Percentiles rank a stretch among this genome's conserved stretches.
These are phyloP conservation scores for Hirudinaria manillensis DNA, from an alignment of 2,888 invertebrate genomes.

Conservation along the genomic window DNA sequence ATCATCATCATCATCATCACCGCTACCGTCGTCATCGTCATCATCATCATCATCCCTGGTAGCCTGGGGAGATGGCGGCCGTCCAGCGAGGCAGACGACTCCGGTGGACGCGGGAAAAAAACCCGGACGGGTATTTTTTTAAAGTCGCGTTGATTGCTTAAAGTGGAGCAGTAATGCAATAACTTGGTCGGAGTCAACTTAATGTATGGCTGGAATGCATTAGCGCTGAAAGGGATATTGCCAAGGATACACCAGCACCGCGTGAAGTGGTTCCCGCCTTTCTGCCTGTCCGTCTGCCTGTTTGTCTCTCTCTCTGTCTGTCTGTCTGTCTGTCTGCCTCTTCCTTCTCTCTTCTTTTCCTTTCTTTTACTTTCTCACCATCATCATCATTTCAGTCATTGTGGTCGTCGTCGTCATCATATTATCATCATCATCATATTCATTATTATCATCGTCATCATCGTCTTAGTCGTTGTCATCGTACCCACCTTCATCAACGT, in stretches of 20 bases:
- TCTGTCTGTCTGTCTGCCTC: neutral
- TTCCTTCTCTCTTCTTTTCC: neutral
- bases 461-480: neutral
- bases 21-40: too few species aligned
- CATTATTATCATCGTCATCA: too few species aligned
- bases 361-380: neutral
- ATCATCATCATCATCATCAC: too few species aligned
- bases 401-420: neutral
- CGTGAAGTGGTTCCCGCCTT: neutral
- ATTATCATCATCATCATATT: neutral
- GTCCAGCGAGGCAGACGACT: too few species aligned
- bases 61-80: too few species aligned
- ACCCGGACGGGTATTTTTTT: neutral
- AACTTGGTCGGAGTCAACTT: constrained; percentile 16
- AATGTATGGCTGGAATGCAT: constrained; percentile 12
- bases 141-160: constrained; percentile 10
- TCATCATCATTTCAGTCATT: neutral
- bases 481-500: too few species aligned
- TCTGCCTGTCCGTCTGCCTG: neutral
- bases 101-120: neutral
- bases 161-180: constrained; percentile 14
- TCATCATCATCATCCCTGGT: too few species aligned
- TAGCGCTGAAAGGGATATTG: constrained; percentile 13
- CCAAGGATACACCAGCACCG: neutral
- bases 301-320: neutral